Percentiles rank a stretch among this genome's conserved stretches.
Evolutionary conservation across 2,888 invertebrate species (phyloP).

Genomic region (Oligia latruncula): DNA sequence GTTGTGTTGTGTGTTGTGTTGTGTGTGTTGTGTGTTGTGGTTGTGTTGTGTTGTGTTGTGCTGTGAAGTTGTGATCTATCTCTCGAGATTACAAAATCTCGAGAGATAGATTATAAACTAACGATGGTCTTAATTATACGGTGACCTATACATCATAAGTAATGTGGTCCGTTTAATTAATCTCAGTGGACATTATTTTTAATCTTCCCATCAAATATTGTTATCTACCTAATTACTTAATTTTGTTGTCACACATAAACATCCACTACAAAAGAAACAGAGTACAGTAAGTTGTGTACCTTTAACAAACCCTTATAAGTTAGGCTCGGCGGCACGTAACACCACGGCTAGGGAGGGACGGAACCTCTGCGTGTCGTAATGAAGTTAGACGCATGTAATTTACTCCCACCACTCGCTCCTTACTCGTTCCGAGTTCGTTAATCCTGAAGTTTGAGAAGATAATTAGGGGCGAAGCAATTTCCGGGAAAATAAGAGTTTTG

Average conservation of each 20-base stretch:
- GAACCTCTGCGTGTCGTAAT: slow-evolving; percentile 68
- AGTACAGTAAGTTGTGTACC: slow-evolving; percentile 44
- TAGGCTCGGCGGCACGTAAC: slow-evolving; percentile 53
- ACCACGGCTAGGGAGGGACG: slow-evolving; percentile 42
- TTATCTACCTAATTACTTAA: background rate
- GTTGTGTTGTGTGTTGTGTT: too few relatives aligned
- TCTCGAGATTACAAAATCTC: background rate
- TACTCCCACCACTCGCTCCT: slow-evolving; percentile 62
- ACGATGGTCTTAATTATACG: background rate
- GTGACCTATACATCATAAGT: background rate
- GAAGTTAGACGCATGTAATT: slow-evolving; percentile 76
- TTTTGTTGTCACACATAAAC: slow-evolving; percentile 36
- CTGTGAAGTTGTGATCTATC: too few relatives aligned
- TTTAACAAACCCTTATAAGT: slow-evolving; percentile 50
- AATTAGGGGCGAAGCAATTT: slow-evolving; percentile 77
- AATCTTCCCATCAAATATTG: background rate
- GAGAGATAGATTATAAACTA: background rate
- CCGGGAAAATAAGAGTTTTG: slow-evolving; percentile 61
- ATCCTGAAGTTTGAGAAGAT: slow-evolving; percentile 77
- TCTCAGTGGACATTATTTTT: background rate
- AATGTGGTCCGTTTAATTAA: background rate
- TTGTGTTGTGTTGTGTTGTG: too few relatives aligned
- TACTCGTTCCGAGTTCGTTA: slow-evolving; percentile 71
- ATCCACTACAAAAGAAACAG: slow-evolving; percentile 18
- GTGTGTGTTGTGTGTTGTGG: too few relatives aligned